A percentile compares a stretch with the other conserved stretches of the same genome.
These are phyloP conservation scores for Ptilodon capucinus DNA, from an alignment of 2,888 invertebrate species.

Conservation along the genomic window DNA sequence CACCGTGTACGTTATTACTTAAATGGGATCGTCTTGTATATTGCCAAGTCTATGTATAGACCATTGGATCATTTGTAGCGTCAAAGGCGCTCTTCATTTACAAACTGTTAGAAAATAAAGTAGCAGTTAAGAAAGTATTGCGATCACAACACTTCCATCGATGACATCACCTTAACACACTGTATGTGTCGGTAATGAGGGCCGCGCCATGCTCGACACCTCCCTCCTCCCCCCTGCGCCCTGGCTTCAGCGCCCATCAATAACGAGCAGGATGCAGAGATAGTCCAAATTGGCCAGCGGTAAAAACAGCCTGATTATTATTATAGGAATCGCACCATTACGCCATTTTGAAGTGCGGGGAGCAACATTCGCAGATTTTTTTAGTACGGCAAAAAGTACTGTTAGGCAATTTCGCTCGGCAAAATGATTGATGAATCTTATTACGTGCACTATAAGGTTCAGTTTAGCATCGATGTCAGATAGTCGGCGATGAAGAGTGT, in stretches of 20 bases:
- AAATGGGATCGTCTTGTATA: too few species aligned
- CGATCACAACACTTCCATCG: not conserved
- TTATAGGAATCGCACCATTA: conserved; percentile 41
- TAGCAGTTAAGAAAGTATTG: not conserved
- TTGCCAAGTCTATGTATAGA: too few species aligned
- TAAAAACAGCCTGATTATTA: conserved; percentile 32
- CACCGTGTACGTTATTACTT: too few species aligned
- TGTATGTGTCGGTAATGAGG: not conserved
- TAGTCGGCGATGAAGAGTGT: conserved; percentile 2
- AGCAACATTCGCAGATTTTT: conserved; percentile 40
- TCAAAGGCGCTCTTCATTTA: too few species aligned
- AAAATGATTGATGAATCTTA: conserved; percentile 4
- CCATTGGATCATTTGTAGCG: too few species aligned
- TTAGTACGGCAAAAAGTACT: conserved; percentile 22
- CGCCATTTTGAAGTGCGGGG: conserved; percentile 25
- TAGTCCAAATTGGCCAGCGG: conserved; percentile 21
- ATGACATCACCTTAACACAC: not conserved
- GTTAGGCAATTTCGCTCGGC: not conserved
- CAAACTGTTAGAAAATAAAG: not conserved
- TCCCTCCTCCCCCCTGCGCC: too few species aligned
- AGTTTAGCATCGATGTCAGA: conserved; percentile 1
- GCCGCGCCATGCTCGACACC: not conserved
- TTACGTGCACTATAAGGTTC: conserved; percentile 7
- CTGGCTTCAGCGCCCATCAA: conserved; percentile 4
- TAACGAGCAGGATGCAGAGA: conserved; percentile 13